Evolutionary conservation across 30 jellyfish, hydroid and myxozoan species (phyloP), one percentile per base, ranked within the genome.

Genomic region (Aurelia sp.): DNA sequence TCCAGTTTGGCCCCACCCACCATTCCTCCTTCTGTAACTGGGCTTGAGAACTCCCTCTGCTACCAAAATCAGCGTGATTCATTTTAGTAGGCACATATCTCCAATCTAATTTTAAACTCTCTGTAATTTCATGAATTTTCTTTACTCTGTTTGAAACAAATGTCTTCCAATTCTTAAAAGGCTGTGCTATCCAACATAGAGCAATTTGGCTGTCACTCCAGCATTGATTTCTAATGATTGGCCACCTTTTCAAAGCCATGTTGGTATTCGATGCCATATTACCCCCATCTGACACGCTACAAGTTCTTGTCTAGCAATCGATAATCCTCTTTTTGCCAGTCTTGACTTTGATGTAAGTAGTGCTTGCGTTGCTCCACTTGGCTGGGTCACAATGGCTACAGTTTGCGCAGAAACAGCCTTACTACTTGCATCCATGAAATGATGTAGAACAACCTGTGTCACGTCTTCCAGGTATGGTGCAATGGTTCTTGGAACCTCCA

Each of bases 251-350:
- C 30, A 81, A 38, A 20, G 84, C 91, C 2, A 47, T 81, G 16
- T 81, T 81, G 15, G 69, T 57, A 63, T 81, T 81, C n/a, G 67
- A 74, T 81, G 91, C 91, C 41, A 81, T 21, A n/a, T 81, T 81
- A 6, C 91, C 9, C 84, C 91, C 91, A 81, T 81, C 17, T 12
- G 84, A 35, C 91, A 67, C 48, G 91, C 91, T 8, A 81, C 91
- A 38, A 81, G 52, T 50, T 81, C 91, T 53, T 65, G 84, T 52
- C 91, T 44, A 40, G 91, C 91, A 22, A 81, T 81, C 20, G 76
- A 18, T 17, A 81, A 55, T 30, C 91, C 91, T 67, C 91, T 81
- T 24, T 81, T 81, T 22, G 91, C 53, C 8, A 81, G 67, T 48
- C 91, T 65, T 81, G 91, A 66, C 41, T 81, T 81, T 13, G 91